Evolutionary conservation across 2,113 vertebrate species (phyloP).

Genomic region (Perccottus glenii): DNA sequence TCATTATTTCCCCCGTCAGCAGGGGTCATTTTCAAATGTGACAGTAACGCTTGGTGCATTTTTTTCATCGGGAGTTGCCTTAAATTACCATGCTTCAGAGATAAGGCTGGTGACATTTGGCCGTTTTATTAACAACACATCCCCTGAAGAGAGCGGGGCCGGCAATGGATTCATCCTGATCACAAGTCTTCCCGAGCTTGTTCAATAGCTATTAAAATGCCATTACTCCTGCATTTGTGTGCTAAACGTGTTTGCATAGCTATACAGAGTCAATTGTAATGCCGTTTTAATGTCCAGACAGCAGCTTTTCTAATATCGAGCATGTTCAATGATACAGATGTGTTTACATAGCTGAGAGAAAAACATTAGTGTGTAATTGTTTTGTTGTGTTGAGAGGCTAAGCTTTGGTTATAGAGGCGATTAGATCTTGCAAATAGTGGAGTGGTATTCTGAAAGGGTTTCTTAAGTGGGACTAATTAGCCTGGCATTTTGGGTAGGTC

Average conservation of each 20-base stretch:
- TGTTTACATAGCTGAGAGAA: conserved; percentile 9
- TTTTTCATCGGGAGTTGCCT: conserved; percentile 8
- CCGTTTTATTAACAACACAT: conserved; percentile 16
- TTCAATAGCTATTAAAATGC: conserved; percentile 22
- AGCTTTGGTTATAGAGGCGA: conserved; percentile 5
- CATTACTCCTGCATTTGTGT: conserved; percentile 20
- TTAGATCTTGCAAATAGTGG: conserved; percentile 3
- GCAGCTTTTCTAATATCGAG: neutral
- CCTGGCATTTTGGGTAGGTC: conserved; percentile 10
- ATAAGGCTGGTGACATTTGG: conserved; percentile 7
- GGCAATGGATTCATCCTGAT: conserved; percentile 30
- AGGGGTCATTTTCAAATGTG: conserved; percentile 43
- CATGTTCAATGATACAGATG: neutral
- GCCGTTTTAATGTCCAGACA: conserved; percentile 1
- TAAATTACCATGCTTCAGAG: neutral
- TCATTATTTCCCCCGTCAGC: conserved; percentile 43
- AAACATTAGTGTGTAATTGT: conserved; percentile 11
- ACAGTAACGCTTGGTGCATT: conserved; percentile 14
- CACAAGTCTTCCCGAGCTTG: conserved; percentile 27
- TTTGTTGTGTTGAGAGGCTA: neutral
- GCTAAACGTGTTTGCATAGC: conserved; percentile 20
- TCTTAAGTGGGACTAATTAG: conserved; percentile 15
- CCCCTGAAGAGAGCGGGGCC: conserved; percentile 23
- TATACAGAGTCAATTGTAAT: neutral
- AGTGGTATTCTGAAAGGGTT: neutral